These are phyloP conservation scores for Trinectes maculatus DNA, from an alignment of 2,113 vertebrate species.

Conservation along the genomic window DNA sequence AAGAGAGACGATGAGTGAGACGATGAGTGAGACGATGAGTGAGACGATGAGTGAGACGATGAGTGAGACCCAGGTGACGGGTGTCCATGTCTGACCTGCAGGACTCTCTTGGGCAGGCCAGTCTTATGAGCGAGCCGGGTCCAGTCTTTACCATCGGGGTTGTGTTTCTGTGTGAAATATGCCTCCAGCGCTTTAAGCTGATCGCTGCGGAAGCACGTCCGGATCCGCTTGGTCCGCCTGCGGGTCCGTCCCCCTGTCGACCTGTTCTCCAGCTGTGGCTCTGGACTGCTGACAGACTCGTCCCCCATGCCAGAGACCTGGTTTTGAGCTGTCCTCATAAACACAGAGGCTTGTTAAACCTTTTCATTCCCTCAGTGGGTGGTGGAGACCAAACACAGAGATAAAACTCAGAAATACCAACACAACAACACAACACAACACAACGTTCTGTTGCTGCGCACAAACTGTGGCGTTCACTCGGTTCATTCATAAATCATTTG, in stretches of 20 bases:
- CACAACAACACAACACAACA: too few relatives aligned
- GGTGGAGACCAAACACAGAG: too few relatives aligned
- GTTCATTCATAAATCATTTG: too few relatives aligned
- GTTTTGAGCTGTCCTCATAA: background rate
- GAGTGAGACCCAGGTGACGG: too few relatives aligned
- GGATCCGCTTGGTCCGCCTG: conserved; percentile 73
- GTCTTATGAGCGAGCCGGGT: conserved; percentile 75
- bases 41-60: too few relatives aligned
- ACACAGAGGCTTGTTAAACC: background rate
- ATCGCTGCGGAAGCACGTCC: conserved; percentile 81
- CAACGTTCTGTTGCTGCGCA: too few relatives aligned
- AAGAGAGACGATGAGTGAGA: background rate
- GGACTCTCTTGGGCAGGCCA: conserved; percentile 80
- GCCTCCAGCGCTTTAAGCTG: conserved; percentile 79
- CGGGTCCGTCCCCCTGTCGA: conserved; percentile 25
- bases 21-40: too few relatives aligned
- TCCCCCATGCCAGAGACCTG: conserved; percentile 67
- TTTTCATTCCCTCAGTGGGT: too few relatives aligned
- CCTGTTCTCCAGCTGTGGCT: conserved; percentile 60
- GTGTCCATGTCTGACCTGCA: conserved; percentile 70
- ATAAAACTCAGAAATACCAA: too few relatives aligned
- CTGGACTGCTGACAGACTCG: conserved; percentile 76
- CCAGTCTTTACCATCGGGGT: conserved; percentile 81
- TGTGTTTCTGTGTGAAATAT: conserved; percentile 79
- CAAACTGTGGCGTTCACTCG: too few relatives aligned